Conservation (phyloP, 2,888 invertebrate genomes). For the Zaprionus lineosus region DNA sequence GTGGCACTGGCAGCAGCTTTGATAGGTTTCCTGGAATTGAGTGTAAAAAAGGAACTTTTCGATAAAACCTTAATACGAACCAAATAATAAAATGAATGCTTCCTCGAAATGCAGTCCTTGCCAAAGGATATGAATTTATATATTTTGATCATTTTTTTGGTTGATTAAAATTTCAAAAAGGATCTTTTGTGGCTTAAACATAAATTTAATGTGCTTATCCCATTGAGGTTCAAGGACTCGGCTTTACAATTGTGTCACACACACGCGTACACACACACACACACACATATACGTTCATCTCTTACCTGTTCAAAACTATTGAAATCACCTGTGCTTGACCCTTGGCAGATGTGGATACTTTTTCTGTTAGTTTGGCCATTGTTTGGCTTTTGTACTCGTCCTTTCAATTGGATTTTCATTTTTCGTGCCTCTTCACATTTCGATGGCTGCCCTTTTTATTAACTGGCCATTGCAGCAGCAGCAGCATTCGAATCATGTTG, state of each 20-base stretch:
- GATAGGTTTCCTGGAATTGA: too few species aligned
- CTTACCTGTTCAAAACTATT: not conserved
- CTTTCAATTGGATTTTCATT: conserved; percentile 44
- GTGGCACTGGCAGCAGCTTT: too few species aligned
- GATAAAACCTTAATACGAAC: too few species aligned
- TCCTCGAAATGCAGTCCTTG: too few species aligned
- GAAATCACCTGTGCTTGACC: conserved; percentile 4
- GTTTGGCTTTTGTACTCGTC: conserved; percentile 16
- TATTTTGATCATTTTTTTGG: too few species aligned
- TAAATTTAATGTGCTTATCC: too few species aligned
- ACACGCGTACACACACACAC: not conserved
- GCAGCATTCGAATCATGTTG: not conserved
- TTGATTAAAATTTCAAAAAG: too few species aligned
- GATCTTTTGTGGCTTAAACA: too few species aligned
- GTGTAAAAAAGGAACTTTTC: too few species aligned
- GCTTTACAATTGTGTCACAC: not conserved
- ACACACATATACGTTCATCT: conserved; percentile 3
- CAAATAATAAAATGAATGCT: too few species aligned
- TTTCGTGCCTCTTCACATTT: conserved; percentile 33
- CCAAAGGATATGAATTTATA: too few species aligned
- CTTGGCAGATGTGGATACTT: conserved; percentile 5
- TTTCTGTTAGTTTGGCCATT: conserved; percentile 3
- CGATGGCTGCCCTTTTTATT: conserved; percentile 58
- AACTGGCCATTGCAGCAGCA: conserved; percentile 19
- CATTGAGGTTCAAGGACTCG: too few species aligned